phyloP scores from a whole-genome alignment of 2,113 vertebrate genomes.

The Oryzias celebensis region DNA sequence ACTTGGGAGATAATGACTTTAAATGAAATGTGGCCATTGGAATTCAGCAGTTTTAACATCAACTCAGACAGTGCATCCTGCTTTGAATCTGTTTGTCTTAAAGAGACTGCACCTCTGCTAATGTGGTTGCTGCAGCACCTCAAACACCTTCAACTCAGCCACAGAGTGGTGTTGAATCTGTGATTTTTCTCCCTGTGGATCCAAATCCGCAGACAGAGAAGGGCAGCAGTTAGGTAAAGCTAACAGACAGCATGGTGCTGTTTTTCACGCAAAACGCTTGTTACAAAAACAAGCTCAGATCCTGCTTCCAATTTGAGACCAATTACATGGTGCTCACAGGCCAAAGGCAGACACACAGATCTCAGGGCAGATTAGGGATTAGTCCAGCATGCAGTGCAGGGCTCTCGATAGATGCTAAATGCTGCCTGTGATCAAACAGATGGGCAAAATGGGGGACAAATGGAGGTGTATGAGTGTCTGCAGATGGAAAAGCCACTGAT shows the following conservation, averaged over 20 bases:
- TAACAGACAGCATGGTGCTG: slow-evolving; percentile 16
- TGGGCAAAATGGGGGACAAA: slow-evolving; percentile 19
- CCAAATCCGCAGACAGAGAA: slow-evolving; percentile 22
- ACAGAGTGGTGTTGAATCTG: background rate
- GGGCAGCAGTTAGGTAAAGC: slow-evolving; percentile 6
- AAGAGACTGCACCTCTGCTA: background rate
- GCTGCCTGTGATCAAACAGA: slow-evolving; percentile 33
- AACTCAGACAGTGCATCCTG: slow-evolving; percentile 1
- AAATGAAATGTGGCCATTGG: background rate
- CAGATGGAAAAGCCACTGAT: slow-evolving; percentile 3
- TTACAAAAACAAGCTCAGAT: slow-evolving; percentile 62
- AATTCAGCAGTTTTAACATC: slow-evolving; percentile 8
- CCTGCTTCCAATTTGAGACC: slow-evolving; percentile 58
- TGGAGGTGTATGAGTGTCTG: slow-evolving; percentile 8
- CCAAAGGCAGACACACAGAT: slow-evolving; percentile 60
- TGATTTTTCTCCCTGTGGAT: slow-evolving; percentile 2
- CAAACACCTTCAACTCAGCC: background rate
- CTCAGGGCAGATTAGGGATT: slow-evolving; percentile 57
- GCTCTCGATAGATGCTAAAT: slow-evolving; percentile 50
- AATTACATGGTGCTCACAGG: slow-evolving; percentile 61
- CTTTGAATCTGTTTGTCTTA: background rate
- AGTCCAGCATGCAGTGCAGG: slow-evolving; percentile 26
- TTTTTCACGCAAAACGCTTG: slow-evolving; percentile 47
- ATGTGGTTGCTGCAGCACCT: background rate
- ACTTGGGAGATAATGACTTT: slow-evolving; percentile 2